Percentiles rank a stretch among this genome's conserved stretches.
Evolutionary conservation across 2,113 vertebrate genomes (phyloP).

Genomic region (Elephantulus edwardii): DNA sequence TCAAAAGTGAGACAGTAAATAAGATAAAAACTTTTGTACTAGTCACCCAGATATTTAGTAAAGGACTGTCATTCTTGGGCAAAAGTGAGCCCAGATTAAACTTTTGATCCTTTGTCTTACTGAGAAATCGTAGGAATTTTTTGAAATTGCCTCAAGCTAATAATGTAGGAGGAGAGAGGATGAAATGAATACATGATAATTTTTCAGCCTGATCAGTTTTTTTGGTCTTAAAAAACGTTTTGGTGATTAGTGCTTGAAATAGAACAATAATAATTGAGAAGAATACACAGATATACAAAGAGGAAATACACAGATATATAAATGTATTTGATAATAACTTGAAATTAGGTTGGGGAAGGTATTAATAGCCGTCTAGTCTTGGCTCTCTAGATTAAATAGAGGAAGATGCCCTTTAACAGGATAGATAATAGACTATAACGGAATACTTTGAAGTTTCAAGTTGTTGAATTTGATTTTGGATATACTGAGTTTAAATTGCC

Average conservation of each 20-base stretch:
- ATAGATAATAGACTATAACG: not conserved
- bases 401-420: not conserved
- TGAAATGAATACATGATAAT: too few species aligned
- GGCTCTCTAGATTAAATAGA: not conserved
- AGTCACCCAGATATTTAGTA: constrained; percentile 28
- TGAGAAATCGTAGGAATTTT: constrained; percentile 10
- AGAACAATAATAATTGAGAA: not conserved
- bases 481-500: not conserved
- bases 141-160: not conserved
- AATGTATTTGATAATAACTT: not conserved
- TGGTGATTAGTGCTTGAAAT: constrained; percentile 33
- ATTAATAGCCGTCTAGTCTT: not conserved
- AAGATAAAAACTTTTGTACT: not conserved
- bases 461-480: not conserved
- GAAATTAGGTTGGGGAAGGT: not conserved
- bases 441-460: not conserved
- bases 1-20: constrained; percentile 3
- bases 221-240: constrained; percentile 1
- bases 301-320: too few species aligned
- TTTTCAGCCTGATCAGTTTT: not conserved
- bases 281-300: not conserved
- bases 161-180: not conserved
- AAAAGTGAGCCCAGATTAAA: not conserved
- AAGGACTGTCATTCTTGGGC: not conserved
- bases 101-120: not conserved